Evolutionary conservation across 2,888 invertebrate genomes (phyloP), one percentile per base, ranked within the genome.

Genomic region (Ophion ellenae): DNA sequence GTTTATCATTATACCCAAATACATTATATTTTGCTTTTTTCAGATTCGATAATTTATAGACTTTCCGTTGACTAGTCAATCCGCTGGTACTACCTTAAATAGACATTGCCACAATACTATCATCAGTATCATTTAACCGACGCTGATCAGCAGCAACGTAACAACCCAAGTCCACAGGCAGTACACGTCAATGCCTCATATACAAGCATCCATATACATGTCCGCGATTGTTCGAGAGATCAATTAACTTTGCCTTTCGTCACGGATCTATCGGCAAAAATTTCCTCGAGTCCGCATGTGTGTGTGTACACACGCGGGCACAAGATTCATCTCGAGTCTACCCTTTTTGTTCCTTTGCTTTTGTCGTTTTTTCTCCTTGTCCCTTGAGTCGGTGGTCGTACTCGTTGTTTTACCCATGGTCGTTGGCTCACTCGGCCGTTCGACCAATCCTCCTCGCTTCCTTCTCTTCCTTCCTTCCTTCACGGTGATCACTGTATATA

Each of bases 161-260:
- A 53, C 53, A 17, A 40, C 40, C 40, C 40, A 40, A 53, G 53
- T 17, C 14, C 53, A 5, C 53, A 53, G 53, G 17, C 11, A 53
- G 53, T 5, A 47, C 47, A 10, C 14, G 47, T 47, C 47, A 53
- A 53, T 53, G 14, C 53, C 14, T 53, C 11, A 53, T 61, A 20
- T 24, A 24, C 61, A 20, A 61, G 20, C 20, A 61, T 47, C 32
- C 69, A 20, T 61, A 36, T 36, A 74, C 57, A 84, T 63, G 47
- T 70, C 81, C 66, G 78, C 76, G 84, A 84, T 86, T 83, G 69
- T 87, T 86, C 81, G 61, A 75, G 69, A 66, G 87, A 86, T 87
- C 88, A 71, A 88, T 88, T 88, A 76, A 86, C 85, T 81, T 79
- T 81, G 86, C 75, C 57, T 85, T 86, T 87, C 86, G 87, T 87